A percentile compares a stretch with the other conserved stretches of the same genome.
These are phyloP conservation scores for Neomorphus geoffroyi DNA, from an alignment of 2,797 vertebrate species.

Conservation along the genomic window DNA sequence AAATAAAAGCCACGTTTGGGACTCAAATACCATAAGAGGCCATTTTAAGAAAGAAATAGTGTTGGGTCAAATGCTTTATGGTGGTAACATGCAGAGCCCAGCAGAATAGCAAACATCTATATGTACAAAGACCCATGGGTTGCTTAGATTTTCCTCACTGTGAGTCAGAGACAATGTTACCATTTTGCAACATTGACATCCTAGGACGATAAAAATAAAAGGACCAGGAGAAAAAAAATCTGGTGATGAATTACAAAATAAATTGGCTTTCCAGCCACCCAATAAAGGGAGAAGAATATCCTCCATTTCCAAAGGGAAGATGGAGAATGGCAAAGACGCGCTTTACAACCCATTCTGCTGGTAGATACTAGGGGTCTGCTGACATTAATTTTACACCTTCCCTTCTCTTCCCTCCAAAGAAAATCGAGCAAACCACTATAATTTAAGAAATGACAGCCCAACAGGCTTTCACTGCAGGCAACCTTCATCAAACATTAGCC, in stretches of 20 bases:
- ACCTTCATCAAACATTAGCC: slow-evolving; percentile 49
- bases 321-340: not conserved
- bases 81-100: not conserved
- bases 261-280: slow-evolving; percentile 11
- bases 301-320: slow-evolving; percentile 17
- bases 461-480: slow-evolving; percentile 50
- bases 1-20: not conserved
- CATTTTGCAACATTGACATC: not conserved
- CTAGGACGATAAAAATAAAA: not conserved
- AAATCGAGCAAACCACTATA: slow-evolving; percentile 55
- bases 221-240: not conserved
- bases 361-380: not conserved
- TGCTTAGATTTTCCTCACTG: not conserved
- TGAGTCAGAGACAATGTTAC: not conserved
- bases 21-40: not conserved
- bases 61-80: not conserved
- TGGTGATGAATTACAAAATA: slow-evolving; percentile 20
- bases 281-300: slow-evolving; percentile 36
- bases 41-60: not conserved
- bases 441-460: slow-evolving; percentile 54
- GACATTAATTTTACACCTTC: slow-evolving; percentile 36
- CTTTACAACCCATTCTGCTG: slow-evolving; percentile 17
- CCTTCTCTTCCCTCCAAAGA: slow-evolving; percentile 24
- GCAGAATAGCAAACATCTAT: not conserved
- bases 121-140: not conserved